Percentiles rank a stretch among this genome's conserved stretches.
phyloP scores from a whole-genome alignment of 2,797 vertebrate species.

The Sebastes vulpes region DNA sequence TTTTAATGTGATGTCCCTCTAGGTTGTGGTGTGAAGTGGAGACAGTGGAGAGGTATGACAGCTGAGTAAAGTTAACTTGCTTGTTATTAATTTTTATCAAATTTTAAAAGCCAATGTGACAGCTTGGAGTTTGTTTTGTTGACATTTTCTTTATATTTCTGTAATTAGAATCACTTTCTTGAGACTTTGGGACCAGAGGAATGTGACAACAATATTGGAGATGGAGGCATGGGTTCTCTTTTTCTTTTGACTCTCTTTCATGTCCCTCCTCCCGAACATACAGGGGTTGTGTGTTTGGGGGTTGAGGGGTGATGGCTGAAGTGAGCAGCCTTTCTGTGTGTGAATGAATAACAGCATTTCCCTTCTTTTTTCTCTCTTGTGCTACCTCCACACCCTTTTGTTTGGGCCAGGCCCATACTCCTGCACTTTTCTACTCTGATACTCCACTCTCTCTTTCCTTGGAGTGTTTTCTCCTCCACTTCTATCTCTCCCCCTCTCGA shows the following conservation, averaged over 20 bases:
- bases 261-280: slow-evolving; percentile 14
- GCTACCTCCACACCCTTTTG: slow-evolving; percentile 70
- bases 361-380: slow-evolving; percentile 39
- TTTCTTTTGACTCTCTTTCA: slow-evolving; percentile 29
- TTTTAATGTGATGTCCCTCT: neutral
- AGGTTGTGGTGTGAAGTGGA: neutral
- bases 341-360: slow-evolving; percentile 73
- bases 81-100: neutral
- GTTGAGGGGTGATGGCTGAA: slow-evolving; percentile 55
- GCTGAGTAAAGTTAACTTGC: neutral
- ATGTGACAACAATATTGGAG: slow-evolving; percentile 64
- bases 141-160: slow-evolving; percentile 66
- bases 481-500: slow-evolving; percentile 53
- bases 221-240: slow-evolving; percentile 48
- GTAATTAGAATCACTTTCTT: slow-evolving; percentile 79
- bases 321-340: slow-evolving; percentile 72
- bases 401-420: slow-evolving; percentile 67
- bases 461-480: slow-evolving; percentile 43
- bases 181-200: slow-evolving; percentile 73
- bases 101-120: slow-evolving; percentile 13
- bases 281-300: slow-evolving; percentile 15
- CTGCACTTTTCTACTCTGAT: slow-evolving; percentile 67
- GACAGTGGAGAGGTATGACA: neutral
- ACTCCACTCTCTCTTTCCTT: slow-evolving; percentile 42
- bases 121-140: slow-evolving; percentile 20